A percentile compares a stretch with the other conserved stretches of the same genome.
Conservation (phyloP, 2,113 vertebrate species). For the Sigmodon hispidus region DNA sequence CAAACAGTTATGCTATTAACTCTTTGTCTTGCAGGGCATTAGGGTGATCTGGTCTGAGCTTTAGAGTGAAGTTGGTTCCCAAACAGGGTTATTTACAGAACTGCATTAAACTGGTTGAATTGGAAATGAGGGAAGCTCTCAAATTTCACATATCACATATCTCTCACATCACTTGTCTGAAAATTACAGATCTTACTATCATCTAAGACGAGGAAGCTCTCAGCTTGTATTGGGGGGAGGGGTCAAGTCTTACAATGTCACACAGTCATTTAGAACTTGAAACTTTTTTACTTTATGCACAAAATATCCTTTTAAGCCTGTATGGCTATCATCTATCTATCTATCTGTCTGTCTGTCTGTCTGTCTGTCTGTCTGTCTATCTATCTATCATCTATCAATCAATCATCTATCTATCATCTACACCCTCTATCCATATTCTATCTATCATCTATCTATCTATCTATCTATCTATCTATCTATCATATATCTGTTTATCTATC, state of each 20-base stretch:
- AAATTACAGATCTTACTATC: background rate
- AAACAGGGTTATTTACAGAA: background rate
- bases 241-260: background rate
- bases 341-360: background rate
- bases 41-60: background rate
- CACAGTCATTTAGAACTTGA: background rate
- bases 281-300: background rate
- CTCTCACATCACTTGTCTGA: background rate
- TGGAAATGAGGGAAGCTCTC: no score
- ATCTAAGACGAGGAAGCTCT: background rate
- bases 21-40: background rate
- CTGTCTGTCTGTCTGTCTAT: background rate
- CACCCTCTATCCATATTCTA: no score
- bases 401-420: background rate
- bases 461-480: background rate
- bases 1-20: accelerated
- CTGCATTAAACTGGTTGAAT: no score
- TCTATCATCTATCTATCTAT: background rate
- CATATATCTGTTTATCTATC: background rate
- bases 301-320: background rate
- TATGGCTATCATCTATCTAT: background rate
- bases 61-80: background rate
- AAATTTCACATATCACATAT: background rate
- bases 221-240: background rate
- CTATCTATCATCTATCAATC: background rate